These are phyloP conservation scores for Dyspetes luteomarginatus DNA, from an alignment of 2,888 invertebrate genomes.

Conservation along the genomic window DNA sequence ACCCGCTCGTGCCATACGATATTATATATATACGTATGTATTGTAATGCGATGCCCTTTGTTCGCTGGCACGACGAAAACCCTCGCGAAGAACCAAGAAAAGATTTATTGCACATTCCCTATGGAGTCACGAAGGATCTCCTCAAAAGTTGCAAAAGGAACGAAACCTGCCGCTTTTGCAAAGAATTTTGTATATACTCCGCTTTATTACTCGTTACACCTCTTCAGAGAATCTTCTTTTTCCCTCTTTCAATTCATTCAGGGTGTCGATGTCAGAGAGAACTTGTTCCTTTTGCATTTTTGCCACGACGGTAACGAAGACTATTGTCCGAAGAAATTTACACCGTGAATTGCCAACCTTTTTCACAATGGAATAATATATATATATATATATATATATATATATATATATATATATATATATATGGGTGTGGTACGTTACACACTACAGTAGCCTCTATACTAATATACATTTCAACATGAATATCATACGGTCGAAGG, in stretches of 20 bases:
- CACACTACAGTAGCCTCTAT: too few species aligned
- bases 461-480: too few species aligned
- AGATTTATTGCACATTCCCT: constrained; percentile 45
- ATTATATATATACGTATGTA: too few species aligned
- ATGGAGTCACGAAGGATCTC: not conserved
- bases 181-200: constrained; percentile 1
- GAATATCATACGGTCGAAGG: too few species aligned
- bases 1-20: constrained; percentile 10
- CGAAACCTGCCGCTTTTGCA: constrained; percentile 22
- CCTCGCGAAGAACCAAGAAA: constrained; percentile 6
- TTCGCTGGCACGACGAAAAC: constrained; percentile 26
- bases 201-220: not conserved
- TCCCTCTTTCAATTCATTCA: constrained; percentile 51
- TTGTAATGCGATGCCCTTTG: constrained; percentile 62
- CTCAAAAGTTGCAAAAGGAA: constrained; percentile 1
- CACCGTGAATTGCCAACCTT: constrained; percentile 64
- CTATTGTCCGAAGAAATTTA: constrained; percentile 70
- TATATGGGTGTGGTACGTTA: too few species aligned
- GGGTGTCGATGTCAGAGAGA: constrained; percentile 63
- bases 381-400: not conserved
- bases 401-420: not conserved
- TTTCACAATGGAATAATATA: constrained; percentile 13
- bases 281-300: constrained; percentile 30
- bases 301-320: constrained; percentile 63
- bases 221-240: not conserved